A percentile compares a stretch with the other conserved stretches of the same genome.
Conservation (phyloP, 35 echinoderm and acorn worm species). For the Hemicentrotus pulcherrimus region DNA sequence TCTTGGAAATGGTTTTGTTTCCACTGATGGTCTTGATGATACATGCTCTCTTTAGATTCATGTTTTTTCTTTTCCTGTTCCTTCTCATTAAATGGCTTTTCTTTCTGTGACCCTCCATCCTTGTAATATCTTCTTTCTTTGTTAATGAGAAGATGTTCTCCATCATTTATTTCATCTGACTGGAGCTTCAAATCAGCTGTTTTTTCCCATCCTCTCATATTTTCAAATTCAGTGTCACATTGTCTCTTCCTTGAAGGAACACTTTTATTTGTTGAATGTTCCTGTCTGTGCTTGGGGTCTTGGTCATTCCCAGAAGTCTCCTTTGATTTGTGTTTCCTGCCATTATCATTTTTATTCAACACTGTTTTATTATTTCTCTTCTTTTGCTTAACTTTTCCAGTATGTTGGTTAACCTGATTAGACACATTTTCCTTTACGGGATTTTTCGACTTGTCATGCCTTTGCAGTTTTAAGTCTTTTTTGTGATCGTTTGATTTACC, state of each 20-base stretch:
- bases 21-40: conserved; percentile 1
- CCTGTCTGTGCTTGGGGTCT: background rate
- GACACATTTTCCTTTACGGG: background rate
- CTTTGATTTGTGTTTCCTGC: background rate
- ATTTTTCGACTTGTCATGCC: background rate
- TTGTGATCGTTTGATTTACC: background rate
- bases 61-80: background rate
- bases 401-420: background rate
- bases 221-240: background rate
- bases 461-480: background rate
- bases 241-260: background rate
- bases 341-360: background rate
- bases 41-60: background rate
- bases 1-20: conserved; percentile 15
- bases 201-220: background rate
- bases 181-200: background rate
- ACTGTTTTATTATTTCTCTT: background rate
- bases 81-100: background rate
- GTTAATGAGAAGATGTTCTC: background rate
- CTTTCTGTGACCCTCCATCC: background rate
- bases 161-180: background rate
- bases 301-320: background rate
- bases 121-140: background rate
- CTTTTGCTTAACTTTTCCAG: background rate
- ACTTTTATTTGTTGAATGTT: background rate